Base-by-base conservation (phyloP, 1,140 invertebrate genomes). In the Odontomachus brunneus region DNA sequence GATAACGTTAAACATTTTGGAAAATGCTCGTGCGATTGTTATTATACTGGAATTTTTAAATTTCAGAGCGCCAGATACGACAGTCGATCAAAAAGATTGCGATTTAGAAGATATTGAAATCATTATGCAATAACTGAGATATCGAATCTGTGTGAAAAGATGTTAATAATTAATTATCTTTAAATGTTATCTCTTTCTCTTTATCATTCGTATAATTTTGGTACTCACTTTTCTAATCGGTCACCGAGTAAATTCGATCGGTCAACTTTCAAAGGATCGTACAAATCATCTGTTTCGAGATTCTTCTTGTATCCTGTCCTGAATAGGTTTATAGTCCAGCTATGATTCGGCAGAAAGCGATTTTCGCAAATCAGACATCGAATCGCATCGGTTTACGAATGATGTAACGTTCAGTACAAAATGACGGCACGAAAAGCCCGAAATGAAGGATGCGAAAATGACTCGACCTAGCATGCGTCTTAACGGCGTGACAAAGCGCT, bases 271-370 rank as follows among this genome's bases (percentile, higher is more conserved):
- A 96, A 86, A 22, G 95, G 94, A 84, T 94, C 94, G 87, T 95
- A 96, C 0, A 96, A 88, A 90, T 96, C 96, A 3, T 94, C 92
- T 2, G 94, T 85, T 48, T 94, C 94, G 24, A 96, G 86, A 24
- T 94, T 89, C 87, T 96, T 95, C 0, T 89, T 94, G 83, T 95
- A 94, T 11, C 95, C 96, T 82, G 92, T 95, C 75, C 92, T 94
- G 89, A 96, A 95, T 80, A 96, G 90, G 3, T 91, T 93, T 62
- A 95, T 84, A 0, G 95, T 94, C 94, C 95, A 96, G 83, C 95
- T 95, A 59, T 0, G 3, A 26, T 57, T 63, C 9, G 29, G 38
- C 29, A 33, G 29, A 33, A 44, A 9, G 1, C 7, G 9, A n/a
- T 78, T 19, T 26, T 7, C 5, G 24, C 57, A 9, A 44, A 59